phyloP scores from a whole-genome alignment of 2,113 vertebrate genomes.

The Globicephala melas region DNA sequence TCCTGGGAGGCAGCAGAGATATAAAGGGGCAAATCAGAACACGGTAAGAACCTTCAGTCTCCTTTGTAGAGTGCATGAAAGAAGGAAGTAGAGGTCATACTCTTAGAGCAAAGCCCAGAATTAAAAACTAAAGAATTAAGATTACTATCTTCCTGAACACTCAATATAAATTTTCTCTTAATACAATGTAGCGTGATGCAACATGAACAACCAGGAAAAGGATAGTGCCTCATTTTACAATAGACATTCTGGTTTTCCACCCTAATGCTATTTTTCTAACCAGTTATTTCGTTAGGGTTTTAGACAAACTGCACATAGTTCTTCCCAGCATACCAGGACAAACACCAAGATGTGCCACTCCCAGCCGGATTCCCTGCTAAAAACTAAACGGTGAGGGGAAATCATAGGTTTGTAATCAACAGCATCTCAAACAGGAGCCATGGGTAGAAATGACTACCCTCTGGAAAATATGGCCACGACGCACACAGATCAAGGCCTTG shows the following conservation, averaged over 20 bases:
- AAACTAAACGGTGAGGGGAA: not conserved
- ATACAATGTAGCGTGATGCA: not conserved
- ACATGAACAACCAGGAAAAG: not conserved
- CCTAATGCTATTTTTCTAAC: not conserved
- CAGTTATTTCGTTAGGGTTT: not conserved
- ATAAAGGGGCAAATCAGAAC: slow-evolving; percentile 24
- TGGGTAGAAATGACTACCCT: not conserved
- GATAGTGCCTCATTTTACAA: not conserved
- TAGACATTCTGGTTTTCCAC: not conserved
- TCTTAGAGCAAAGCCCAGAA: not conserved
- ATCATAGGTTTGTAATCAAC: not conserved
- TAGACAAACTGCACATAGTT: not conserved
- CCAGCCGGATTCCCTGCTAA: not conserved
- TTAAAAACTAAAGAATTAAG: not conserved
- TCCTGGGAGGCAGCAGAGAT: not conserved
- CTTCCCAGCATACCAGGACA: not conserved
- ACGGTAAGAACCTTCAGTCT: not conserved
- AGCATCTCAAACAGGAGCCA: slow-evolving; percentile 10
- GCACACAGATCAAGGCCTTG: not conserved
- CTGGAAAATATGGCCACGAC: not conserved
- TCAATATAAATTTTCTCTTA: not conserved
- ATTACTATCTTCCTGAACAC: not conserved
- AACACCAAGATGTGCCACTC: not conserved
- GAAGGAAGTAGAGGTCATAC: not conserved
- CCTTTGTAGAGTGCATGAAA: not conserved